Conservation (phyloP, 2,888 invertebrate species). For the Cenopis cana region DNA sequence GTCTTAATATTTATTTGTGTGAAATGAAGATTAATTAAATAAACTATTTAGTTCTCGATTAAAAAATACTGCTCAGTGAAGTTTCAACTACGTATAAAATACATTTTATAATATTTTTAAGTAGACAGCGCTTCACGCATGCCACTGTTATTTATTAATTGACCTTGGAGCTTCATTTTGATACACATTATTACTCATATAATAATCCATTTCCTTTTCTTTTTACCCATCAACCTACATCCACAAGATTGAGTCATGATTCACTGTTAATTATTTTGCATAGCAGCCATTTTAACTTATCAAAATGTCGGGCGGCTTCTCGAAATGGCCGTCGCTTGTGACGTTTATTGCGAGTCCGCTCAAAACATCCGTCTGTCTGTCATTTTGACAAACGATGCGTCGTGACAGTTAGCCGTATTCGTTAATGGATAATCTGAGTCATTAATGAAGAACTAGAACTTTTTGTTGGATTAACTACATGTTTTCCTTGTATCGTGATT, state of each 20-base stretch:
- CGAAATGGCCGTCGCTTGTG: constrained; percentile 13
- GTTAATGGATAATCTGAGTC: constrained; percentile 50
- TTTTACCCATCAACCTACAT: constrained; percentile 31
- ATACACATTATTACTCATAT: constrained; percentile 12
- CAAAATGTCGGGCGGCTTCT: constrained; percentile 30
- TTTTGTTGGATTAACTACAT: constrained; percentile 40
- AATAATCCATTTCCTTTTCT: constrained; percentile 25
- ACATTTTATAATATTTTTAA: too few relatives aligned
- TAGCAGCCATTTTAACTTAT: constrained; percentile 30
- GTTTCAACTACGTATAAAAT: too few relatives aligned
- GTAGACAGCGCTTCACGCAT: not conserved
- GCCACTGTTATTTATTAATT: too few relatives aligned
- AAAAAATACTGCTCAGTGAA: too few relatives aligned
- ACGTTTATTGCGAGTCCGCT: constrained; percentile 6
- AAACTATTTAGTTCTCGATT: too few relatives aligned
- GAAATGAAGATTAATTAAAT: too few relatives aligned
- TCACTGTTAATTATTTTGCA: constrained; percentile 57
- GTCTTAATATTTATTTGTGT: too few relatives aligned
- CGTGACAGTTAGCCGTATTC: constrained; percentile 56
- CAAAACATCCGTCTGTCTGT: constrained; percentile 54
- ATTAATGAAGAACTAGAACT: constrained; percentile 49
- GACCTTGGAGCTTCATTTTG: not conserved
- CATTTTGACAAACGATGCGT: constrained; percentile 63
- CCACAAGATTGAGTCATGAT: constrained; percentile 49
- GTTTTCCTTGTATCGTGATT: constrained; percentile 6